Base-by-base conservation (phyloP, 2,888 invertebrate species). In the Drosophila histrio region DNA sequence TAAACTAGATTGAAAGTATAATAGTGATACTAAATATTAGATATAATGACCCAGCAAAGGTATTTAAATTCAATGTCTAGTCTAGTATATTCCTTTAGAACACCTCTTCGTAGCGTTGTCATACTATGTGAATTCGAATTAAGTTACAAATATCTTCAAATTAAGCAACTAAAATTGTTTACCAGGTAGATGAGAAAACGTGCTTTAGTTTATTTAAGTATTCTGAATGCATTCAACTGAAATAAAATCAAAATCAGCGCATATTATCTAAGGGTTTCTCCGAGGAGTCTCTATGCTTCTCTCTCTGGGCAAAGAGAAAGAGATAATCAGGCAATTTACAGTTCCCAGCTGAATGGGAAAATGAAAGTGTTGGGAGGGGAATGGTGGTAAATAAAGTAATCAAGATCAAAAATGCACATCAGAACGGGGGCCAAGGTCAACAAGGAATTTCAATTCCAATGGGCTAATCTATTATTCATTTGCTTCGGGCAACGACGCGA, bases 401-500 rank as follows among this genome's bases (percentile, higher is more conserved):
- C 87, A 83, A 68, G 64, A 69, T 67, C 61, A 67, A 65, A 63
- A 71, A 75, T 79, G 39, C 53, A 43, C 44, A 32, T 57, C 46
- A 52, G 59, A 39, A 52, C 60, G 60, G 30, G 65, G 63, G 75
- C 75, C 82, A 82, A 87, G 82, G 82, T 84, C 85, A 81, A 68
- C 75, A 34, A 57, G 78, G 75, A 80, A 83, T 83, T 72, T 59
- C 69, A 68, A 66, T 62, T 70, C 65, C 61, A 56, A 63, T 49
- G 76, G 74, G 68, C 66, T 67, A 58, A 78, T 87, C 82, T 60
- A 76, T 82, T 71, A 82, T 82, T 87, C 77, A 82, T 52, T 38
- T 26, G 28, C 30, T 28, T 13, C 7, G 15, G 24, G 39, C 30
- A 50, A 28, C 41, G 41, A 36, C 11, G 11, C 11, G 36, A 34